Evolutionary conservation across 2,797 vertebrate genomes (phyloP).

Genomic region (Diplodus sargus): DNA sequence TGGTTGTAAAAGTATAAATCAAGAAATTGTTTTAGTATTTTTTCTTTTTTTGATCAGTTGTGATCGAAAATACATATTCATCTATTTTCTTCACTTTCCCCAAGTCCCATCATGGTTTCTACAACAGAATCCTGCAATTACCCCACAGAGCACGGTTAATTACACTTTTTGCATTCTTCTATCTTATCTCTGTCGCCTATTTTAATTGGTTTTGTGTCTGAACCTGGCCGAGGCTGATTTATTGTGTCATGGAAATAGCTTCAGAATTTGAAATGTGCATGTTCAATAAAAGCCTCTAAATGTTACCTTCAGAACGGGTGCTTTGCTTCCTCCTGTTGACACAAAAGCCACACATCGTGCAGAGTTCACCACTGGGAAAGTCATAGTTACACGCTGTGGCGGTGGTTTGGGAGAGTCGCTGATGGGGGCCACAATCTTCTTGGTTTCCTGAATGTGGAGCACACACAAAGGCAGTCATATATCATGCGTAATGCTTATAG

Average conservation of each 20-base stretch:
- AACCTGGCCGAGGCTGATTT: neutral
- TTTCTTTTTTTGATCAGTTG: neutral
- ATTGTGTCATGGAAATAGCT: constrained; percentile 12
- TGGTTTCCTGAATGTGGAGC: constrained; percentile 84
- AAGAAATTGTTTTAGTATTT: neutral
- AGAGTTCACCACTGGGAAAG: constrained; percentile 90
- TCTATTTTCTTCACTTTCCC: neutral
- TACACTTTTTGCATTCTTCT: neutral
- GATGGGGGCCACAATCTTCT: constrained; percentile 90
- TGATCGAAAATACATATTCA: neutral
- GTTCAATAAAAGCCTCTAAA: neutral
- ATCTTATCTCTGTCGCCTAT: neutral
- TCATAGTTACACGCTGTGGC: constrained; percentile 90
- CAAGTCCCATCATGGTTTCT: neutral
- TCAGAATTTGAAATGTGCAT: neutral
- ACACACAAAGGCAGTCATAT: constrained; percentile 34
- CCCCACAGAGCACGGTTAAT: neutral
- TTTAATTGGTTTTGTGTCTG: neutral
- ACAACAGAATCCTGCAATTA: neutral
- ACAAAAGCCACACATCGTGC: constrained; percentile 91
- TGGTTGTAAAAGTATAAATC: neutral
- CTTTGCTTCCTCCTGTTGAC: constrained; percentile 92
- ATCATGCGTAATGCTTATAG: constrained; percentile 26
- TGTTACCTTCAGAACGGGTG: constrained; percentile 89
- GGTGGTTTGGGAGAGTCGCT: constrained; percentile 94